These are phyloP conservation scores for Petrolisthes cinctipes DNA, from an alignment of 2,888 invertebrate genomes.

Conservation along the genomic window DNA sequence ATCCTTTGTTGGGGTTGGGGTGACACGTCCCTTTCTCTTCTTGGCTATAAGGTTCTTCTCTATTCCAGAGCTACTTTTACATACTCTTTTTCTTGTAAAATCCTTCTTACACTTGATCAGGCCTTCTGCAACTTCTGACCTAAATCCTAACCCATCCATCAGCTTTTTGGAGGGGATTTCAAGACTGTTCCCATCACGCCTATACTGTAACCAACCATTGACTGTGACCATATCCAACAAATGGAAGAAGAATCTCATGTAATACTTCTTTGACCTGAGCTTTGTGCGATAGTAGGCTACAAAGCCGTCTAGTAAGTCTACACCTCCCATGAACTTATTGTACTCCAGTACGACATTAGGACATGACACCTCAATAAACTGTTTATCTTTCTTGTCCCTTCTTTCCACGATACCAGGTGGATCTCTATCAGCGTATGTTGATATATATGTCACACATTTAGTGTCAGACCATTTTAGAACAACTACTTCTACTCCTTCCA, in stretches of 20 bases:
- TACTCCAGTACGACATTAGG: conserved; percentile 25
- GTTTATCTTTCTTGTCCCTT: neutral
- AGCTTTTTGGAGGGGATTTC: neutral
- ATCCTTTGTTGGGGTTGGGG: conserved; percentile 31
- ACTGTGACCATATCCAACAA: conserved; percentile 23
- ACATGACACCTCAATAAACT: neutral
- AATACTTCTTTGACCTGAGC: conserved; percentile 19
- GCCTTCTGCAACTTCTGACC: conserved; percentile 26
- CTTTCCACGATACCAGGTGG: neutral
- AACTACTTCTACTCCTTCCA: conserved; percentile 10
- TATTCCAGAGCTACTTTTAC: conserved; percentile 24
- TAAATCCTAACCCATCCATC: conserved; percentile 24
- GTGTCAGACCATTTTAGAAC: conserved; percentile 18
- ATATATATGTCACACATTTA: conserved; percentile 19
- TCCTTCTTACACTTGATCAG: conserved; percentile 22
- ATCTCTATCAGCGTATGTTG: conserved; percentile 23
- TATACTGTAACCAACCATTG: conserved; percentile 13
- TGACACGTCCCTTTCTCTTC: conserved; percentile 21
- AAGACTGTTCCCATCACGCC: conserved; percentile 35
- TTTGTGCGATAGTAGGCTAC: conserved; percentile 19
- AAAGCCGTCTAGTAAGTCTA: conserved; percentile 7
- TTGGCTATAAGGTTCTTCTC: conserved; percentile 25
- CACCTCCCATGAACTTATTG: conserved; percentile 30
- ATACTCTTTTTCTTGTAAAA: conserved; percentile 19
- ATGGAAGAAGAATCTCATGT: conserved; percentile 25